Percentiles rank a stretch among this genome's conserved stretches.
Conservation (phyloP, 30 jellyfish, hydroid and myxozoan genomes). For the Sanderia malayensis region DNA sequence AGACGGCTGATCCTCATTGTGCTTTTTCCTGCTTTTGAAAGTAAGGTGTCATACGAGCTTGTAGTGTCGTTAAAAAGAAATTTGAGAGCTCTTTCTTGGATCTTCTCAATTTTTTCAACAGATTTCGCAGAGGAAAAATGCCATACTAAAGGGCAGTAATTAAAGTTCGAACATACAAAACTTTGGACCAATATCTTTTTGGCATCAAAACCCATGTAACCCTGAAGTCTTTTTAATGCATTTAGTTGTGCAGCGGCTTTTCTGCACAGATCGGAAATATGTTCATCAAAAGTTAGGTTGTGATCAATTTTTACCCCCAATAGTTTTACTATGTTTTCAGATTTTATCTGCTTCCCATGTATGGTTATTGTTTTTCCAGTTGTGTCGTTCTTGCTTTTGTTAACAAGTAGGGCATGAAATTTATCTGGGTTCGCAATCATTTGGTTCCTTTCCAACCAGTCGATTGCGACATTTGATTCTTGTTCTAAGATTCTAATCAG, state of each 20-base stretch:
- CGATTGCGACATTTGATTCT: too few species aligned
- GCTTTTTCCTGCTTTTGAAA: too few species aligned
- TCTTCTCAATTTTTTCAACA: too few species aligned
- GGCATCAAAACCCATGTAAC: background rate
- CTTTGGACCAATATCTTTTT: background rate
- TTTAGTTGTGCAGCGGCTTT: conserved; percentile 18
- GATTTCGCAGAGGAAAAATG: background rate
- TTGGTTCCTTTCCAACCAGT: too few species aligned
- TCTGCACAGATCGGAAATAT: too few species aligned
- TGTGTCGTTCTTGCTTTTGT: background rate
- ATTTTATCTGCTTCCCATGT: background rate
- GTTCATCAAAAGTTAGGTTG: background rate
- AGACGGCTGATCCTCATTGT: too few species aligned
- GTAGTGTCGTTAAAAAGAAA: too few species aligned
- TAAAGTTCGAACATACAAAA: too few species aligned
- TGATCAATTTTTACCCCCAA: conserved; percentile 12
- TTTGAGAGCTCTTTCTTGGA: too few species aligned
- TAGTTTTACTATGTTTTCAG: conserved; percentile 7
- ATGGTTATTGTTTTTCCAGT: background rate
- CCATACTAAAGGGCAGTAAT: too few species aligned
- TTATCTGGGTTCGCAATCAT: conserved; percentile 19
- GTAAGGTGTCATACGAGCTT: too few species aligned
- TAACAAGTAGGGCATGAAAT: conserved; percentile 4
- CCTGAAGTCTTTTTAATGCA: conserved; percentile 5
- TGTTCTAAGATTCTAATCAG: conserved; percentile 9